phyloP scores from a whole-genome alignment of 37 sponge, comb jelly and placozoan species.

The Agelas oroides region DNA sequence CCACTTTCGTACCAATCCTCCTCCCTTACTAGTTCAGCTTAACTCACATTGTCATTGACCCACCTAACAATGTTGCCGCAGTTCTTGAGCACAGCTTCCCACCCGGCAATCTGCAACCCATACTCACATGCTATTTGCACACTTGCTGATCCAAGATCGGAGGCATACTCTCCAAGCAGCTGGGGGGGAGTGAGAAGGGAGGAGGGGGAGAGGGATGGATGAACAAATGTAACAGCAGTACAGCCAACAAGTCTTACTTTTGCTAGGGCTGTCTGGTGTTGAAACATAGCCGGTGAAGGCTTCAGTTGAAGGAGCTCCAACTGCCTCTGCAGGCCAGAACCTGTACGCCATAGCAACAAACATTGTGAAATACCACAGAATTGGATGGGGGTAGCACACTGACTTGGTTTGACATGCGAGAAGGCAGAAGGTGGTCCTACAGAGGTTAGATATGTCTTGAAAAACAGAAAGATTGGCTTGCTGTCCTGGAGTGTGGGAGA shows the following conservation, averaged over 20 bases:
- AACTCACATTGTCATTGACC: not conserved
- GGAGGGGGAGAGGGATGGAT: too few species aligned
- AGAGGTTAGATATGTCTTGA: slow-evolving; percentile 6
- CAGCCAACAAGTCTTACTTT: slow-evolving; percentile 19
- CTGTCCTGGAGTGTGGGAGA: slow-evolving; percentile 27
- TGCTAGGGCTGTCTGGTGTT: slow-evolving; percentile 34
- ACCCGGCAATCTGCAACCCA: slow-evolving; percentile 37
- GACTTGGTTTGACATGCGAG: slow-evolving; percentile 21
- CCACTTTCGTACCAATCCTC: too few species aligned
- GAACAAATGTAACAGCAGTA: not conserved
- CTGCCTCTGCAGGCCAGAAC: slow-evolving; percentile 24
- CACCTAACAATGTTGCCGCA: slow-evolving; percentile 47
- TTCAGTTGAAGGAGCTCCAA: slow-evolving; percentile 28
- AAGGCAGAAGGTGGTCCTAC: not conserved
- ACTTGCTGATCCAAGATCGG: not conserved
- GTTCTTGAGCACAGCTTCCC: slow-evolving; percentile 49
- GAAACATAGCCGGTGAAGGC: slow-evolving; percentile 49
- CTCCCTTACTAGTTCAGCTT: too few species aligned
- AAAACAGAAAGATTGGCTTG: slow-evolving; percentile 64
- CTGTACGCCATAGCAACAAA: not conserved
- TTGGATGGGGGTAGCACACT: not conserved
- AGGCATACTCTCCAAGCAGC: slow-evolving; percentile 36
- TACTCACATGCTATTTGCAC: slow-evolving; percentile 28
- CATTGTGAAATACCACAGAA: not conserved
- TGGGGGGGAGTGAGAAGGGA: slow-evolving; percentile 1